Conservation (phyloP, 2,113 vertebrate species). For the Grantiella picta region DNA sequence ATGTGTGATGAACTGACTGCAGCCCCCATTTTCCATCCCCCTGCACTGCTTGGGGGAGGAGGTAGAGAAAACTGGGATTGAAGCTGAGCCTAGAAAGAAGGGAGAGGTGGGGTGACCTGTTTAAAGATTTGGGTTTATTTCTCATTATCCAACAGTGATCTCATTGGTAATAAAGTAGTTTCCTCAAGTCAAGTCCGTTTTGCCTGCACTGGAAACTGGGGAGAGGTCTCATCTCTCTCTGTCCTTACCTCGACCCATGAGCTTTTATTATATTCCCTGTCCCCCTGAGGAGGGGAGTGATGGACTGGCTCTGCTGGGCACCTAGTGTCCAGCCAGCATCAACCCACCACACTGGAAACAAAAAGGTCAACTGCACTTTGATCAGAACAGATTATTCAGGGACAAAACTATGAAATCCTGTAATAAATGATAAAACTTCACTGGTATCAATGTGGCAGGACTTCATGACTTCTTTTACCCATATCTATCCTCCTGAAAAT, state of each 20-base stretch:
- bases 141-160: background rate
- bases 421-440: background rate
- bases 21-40: background rate
- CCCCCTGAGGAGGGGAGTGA: background rate
- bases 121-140: background rate
- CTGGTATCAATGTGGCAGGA: background rate
- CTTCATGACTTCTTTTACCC: background rate
- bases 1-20: background rate
- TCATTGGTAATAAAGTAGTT: background rate
- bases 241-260: background rate
- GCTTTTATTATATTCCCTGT: background rate
- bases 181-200: background rate
- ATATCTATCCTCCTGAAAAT: background rate
- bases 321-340: background rate
- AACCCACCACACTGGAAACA: background rate
- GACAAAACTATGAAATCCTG: background rate
- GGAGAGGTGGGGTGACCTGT: background rate
- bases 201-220: background rate
- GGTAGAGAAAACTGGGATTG: background rate
- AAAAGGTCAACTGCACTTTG: background rate
- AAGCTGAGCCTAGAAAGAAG: background rate
- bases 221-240: background rate
- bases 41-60: background rate
- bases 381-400: background rate
- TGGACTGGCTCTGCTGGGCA: fast-evolving